A percentile compares a stretch with the other conserved stretches of the same genome.
Evolutionary conservation across 2,888 invertebrate genomes (phyloP).

Genomic region (Listrodromus nycthemerus): DNA sequence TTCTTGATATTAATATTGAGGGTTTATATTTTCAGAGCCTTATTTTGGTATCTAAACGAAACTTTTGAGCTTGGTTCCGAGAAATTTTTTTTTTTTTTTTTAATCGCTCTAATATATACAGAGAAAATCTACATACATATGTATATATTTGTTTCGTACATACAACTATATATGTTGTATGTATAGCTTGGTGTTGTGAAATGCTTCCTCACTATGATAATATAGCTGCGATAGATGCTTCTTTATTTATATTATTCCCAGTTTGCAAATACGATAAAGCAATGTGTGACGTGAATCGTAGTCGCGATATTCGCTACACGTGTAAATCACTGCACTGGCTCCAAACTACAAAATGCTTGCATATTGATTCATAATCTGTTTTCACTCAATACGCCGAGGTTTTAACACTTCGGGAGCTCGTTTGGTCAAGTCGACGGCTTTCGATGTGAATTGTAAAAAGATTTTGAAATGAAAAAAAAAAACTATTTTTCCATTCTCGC

Average conservation of each 20-base stretch:
- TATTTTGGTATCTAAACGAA: no score
- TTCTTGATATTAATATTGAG: no score
- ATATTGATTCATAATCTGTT: slow-evolving; percentile 7
- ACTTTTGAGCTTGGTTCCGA: no score
- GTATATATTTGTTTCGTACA: neutral
- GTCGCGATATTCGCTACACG: slow-evolving; percentile 12
- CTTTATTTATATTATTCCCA: neutral
- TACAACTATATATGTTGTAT: neutral
- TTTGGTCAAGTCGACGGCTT: neutral
- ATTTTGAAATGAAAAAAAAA: neutral
- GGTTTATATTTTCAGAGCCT: no score
- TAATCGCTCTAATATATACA: no score
- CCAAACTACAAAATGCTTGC: neutral
- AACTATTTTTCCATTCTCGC: neutral
- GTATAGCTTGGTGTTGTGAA: neutral
- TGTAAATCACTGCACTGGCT: slow-evolving; percentile 23
- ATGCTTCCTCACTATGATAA: slow-evolving; percentile 33
- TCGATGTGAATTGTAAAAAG: neutral
- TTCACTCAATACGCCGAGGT: neutral
- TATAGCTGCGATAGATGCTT: neutral
- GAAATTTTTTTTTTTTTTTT: no score
- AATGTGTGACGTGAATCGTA: slow-evolving; percentile 13
- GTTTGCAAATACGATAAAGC: neutral
- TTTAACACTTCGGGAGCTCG: neutral
- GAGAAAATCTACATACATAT: slow-evolving; percentile 17